Conservation (phyloP, 2,113 vertebrate genomes). For the Clarias gariepinus region DNA sequence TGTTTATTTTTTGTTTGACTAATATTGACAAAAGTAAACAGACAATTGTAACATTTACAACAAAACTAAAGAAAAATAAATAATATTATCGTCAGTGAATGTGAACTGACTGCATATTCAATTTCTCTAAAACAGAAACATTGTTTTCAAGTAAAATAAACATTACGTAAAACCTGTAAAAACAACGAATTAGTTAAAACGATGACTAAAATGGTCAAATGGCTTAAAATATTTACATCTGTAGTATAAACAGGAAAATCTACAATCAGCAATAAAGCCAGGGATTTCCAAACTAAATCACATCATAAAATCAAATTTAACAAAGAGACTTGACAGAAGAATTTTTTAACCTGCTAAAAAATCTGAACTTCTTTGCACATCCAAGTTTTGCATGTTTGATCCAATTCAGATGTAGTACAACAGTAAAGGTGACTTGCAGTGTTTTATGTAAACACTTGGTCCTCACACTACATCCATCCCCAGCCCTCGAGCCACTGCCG, state of each 20-base stretch:
- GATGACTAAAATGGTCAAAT: neutral
- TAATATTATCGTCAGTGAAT: neutral
- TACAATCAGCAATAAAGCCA: conserved; percentile 6
- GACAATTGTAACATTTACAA: neutral
- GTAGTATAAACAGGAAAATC: neutral
- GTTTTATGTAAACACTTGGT: neutral
- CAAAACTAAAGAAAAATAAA: neutral
- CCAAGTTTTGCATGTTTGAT: neutral
- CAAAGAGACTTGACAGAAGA: neutral
- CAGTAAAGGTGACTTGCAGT: neutral
- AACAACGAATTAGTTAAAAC: neutral
- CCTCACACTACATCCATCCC: conserved; percentile 78
- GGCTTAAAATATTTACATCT: neutral
- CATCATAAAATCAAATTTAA: neutral
- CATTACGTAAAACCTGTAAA: neutral
- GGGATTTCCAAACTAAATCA: conserved; percentile 26
- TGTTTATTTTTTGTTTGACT: conserved; percentile 5
- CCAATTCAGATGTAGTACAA: neutral
- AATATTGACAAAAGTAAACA: neutral
- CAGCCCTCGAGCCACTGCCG: conserved; percentile 75
- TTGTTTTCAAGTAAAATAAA: conserved; percentile 15
- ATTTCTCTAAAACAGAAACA: neutral
- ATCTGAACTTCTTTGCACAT: neutral
- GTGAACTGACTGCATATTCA: neutral
- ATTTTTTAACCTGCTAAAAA: neutral